Evolutionary conservation across 1,140 invertebrate species (phyloP).

Genomic region (Bombus waltoni): DNA sequence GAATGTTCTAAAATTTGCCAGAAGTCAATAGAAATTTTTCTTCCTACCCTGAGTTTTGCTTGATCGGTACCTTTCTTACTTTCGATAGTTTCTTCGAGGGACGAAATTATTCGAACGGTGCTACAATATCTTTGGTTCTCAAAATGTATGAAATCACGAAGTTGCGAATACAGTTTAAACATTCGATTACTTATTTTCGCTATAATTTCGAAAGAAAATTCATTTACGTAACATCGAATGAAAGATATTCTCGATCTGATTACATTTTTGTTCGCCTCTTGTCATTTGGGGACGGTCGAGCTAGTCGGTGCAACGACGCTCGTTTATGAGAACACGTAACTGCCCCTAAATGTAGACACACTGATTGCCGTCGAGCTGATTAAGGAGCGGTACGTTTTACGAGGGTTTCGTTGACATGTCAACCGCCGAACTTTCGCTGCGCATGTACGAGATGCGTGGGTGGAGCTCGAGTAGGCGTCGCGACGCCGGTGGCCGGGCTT

Average conservation of each 20-base stretch:
- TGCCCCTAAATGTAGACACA: conserved; percentile 5
- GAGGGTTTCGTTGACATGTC: conserved; percentile 75
- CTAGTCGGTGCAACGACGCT: neutral
- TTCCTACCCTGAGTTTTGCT: neutral
- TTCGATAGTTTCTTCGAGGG: neutral
- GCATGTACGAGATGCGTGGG: conserved; percentile 65
- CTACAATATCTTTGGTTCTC: neutral
- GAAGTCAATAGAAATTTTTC: neutral
- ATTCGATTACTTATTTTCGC: neutral
- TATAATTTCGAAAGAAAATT: no score
- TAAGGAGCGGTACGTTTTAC: conserved; percentile 74
- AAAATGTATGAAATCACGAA: no score
- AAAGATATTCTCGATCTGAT: neutral
- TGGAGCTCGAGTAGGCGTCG: conserved; percentile 66
- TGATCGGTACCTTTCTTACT: neutral
- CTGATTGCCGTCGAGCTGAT: conserved; percentile 67
- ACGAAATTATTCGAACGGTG: no score
- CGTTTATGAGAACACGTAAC: conserved; percentile 32
- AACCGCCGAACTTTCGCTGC: conserved; percentile 55
- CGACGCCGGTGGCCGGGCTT: conserved; percentile 62
- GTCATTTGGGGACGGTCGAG: neutral
- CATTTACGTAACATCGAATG: neutral
- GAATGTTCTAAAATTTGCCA: neutral
- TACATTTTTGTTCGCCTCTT: neutral
- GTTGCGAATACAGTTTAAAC: neutral